Evolutionary conservation across 2,888 invertebrate genomes (phyloP).

Genomic region (Lepidochrysops patricia): DNA sequence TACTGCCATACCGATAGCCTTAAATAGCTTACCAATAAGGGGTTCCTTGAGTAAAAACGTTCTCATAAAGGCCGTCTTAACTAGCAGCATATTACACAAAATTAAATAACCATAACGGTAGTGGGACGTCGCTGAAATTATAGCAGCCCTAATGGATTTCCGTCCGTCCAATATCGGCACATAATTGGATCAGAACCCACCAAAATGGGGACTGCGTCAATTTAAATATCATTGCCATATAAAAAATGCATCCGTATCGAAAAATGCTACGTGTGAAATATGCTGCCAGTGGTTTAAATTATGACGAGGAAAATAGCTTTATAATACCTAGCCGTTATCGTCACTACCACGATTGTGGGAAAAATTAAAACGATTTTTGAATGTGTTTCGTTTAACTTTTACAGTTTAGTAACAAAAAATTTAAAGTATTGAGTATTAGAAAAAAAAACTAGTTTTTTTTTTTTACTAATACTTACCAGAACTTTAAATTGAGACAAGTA

Average conservation of each 20-base stretch:
- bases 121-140: slow-evolving; percentile 31
- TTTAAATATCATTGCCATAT: slow-evolving; percentile 12
- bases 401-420: too few species aligned
- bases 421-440: too few species aligned
- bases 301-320: background rate
- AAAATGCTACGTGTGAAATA: slow-evolving; percentile 1
- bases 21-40: too few species aligned
- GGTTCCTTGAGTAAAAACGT: too few species aligned
- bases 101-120: slow-evolving; percentile 12
- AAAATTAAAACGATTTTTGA: background rate
- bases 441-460: too few species aligned
- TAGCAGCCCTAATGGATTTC: slow-evolving; percentile 55
- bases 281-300: background rate
- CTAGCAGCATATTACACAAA: slow-evolving; percentile 4
- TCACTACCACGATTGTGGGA: background rate
- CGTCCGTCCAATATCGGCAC: slow-evolving; percentile 54
- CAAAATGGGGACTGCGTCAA: slow-evolving; percentile 24
- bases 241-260: slow-evolving; percentile 6
- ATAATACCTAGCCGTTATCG: background rate
- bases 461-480: too few species aligned
- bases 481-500: too few species aligned
- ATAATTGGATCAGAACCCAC: slow-evolving; percentile 51
- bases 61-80: background rate
- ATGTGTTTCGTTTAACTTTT: too few species aligned
- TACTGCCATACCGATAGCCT: too few species aligned